Conservation (phyloP, 2,888 invertebrate genomes). For the Lacanobia oleracea region DNA sequence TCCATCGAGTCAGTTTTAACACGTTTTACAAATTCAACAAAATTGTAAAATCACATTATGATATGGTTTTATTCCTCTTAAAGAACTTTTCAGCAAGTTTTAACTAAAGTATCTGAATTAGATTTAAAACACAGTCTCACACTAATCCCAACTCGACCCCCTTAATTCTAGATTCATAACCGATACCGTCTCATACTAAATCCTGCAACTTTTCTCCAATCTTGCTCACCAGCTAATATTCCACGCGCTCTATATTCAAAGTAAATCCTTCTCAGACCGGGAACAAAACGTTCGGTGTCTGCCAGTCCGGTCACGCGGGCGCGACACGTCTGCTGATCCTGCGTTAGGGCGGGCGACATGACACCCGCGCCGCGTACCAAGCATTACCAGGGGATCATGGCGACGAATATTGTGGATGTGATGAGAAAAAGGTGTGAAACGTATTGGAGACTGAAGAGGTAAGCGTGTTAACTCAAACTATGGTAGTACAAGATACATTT, state of each 20-base stretch:
- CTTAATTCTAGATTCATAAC: not conserved
- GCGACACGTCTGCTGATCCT: constrained; percentile 53
- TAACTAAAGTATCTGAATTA: too few species aligned
- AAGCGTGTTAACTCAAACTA: not conserved
- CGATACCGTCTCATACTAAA: not conserved
- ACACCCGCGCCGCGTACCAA: constrained; percentile 1
- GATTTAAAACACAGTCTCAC: not conserved
- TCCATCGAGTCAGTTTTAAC: too few species aligned
- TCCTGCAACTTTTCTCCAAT: constrained; percentile 3
- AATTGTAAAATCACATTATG: too few species aligned
- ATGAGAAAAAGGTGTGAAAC: constrained; percentile 11
- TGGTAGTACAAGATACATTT: too few species aligned
- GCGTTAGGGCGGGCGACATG: constrained; percentile 39
- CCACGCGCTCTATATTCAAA: constrained; percentile 27
- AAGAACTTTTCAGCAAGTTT: too few species aligned
- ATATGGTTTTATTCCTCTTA: too few species aligned
- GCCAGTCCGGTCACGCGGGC: constrained; percentile 50
- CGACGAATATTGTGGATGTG: constrained; percentile 12
- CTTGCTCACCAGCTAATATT: not conserved
- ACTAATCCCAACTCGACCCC: not conserved
- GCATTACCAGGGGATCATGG: constrained; percentile 24
- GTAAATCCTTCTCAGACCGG: constrained; percentile 18
- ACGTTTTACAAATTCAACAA: too few species aligned
- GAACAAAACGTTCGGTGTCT: constrained; percentile 11
- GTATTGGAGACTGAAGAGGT: not conserved